Evolutionary conservation across 2,797 vertebrate genomes (phyloP).

Genomic region (Crocodylus rhombifer): DNA sequence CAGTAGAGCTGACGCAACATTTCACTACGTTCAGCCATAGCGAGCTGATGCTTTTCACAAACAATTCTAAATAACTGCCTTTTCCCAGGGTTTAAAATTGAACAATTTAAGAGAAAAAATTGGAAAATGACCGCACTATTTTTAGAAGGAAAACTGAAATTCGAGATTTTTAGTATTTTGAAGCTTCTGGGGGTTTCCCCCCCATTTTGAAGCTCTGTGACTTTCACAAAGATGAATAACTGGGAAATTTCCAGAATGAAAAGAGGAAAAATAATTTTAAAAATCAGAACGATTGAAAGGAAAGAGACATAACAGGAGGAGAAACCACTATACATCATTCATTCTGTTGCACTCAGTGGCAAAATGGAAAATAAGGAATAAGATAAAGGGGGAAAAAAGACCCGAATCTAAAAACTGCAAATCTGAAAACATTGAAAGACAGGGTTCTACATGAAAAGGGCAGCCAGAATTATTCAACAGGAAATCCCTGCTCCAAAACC

Average conservation of each 20-base stretch:
- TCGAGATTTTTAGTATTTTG: constrained; percentile 54
- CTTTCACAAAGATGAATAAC: not conserved
- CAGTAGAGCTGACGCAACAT: not conserved
- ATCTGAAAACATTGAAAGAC: no score
- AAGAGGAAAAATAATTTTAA: not conserved
- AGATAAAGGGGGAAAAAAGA: not conserved
- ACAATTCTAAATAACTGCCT: not conserved
- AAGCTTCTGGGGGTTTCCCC: constrained; percentile 31
- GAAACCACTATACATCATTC: not conserved
- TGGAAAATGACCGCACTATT: not conserved
- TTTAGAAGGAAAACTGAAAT: not conserved
- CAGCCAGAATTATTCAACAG: not conserved
- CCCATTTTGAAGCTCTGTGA: not conserved
- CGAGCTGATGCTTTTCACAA: not conserved
- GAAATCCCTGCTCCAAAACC: not conserved
- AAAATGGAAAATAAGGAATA: not conserved
- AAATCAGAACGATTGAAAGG: not conserved
- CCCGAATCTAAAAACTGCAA: not conserved
- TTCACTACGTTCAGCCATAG: not conserved
- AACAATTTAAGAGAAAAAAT: not conserved
- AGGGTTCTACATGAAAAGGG: not conserved
- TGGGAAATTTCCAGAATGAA: not conserved
- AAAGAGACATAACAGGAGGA: not conserved
- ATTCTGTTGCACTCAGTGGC: not conserved
- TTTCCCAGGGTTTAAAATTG: not conserved